phyloP scores from a whole-genome alignment of 2,888 invertebrate genomes.

The Synergus gifuensis region DNA sequence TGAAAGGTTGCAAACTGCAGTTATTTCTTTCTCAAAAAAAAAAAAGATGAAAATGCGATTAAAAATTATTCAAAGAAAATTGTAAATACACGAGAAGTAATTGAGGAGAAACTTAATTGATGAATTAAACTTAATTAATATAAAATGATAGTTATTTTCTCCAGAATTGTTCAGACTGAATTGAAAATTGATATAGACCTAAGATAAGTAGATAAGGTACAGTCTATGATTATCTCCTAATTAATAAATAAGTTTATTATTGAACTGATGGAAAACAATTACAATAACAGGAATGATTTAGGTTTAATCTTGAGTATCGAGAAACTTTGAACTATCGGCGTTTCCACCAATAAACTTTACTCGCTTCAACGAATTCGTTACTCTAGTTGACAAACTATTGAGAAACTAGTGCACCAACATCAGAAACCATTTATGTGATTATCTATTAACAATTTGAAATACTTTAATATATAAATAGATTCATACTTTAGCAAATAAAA shows the following conservation, averaged over 20 bases:
- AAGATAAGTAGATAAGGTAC: no score
- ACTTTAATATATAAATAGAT: neutral
- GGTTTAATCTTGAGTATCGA: slow-evolving; percentile 11
- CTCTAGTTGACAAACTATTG: slow-evolving; percentile 35
- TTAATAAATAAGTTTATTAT: neutral
- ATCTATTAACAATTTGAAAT: neutral
- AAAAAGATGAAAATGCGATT: no score
- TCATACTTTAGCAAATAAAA: neutral
- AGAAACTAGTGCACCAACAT: slow-evolving; percentile 23
- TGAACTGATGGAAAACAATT: neutral
- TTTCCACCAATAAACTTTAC: slow-evolving; percentile 40
- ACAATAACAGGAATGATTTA: slow-evolving; percentile 3
- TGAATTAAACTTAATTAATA: no score
- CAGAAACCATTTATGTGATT: slow-evolving; percentile 15
- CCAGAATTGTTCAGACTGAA: no score
- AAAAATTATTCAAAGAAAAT: no score
- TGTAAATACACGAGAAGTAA: no score
- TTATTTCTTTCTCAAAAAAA: no score
- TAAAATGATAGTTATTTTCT: no score
- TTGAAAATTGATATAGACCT: no score
- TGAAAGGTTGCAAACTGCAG: no score
- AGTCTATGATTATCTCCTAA: neutral
- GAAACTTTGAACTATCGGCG: slow-evolving; percentile 29
- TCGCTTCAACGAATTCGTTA: slow-evolving; percentile 25
- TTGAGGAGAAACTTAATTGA: no score